phyloP scores from a whole-genome alignment of 2,113 vertebrate species.

The Epinephelus fuscoguttatus region DNA sequence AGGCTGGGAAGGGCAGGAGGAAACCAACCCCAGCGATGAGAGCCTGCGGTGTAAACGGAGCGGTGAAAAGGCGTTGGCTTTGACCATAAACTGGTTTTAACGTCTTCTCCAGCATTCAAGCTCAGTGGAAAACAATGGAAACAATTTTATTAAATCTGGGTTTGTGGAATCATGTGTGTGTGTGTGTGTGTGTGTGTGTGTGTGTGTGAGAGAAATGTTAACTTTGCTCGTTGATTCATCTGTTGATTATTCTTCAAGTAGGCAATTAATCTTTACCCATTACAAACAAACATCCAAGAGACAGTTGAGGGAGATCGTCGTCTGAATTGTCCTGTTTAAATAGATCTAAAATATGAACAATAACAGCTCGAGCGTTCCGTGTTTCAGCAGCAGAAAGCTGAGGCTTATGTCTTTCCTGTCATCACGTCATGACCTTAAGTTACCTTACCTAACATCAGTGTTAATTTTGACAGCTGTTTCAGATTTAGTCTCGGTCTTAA shows the following conservation, averaged over 20 bases:
- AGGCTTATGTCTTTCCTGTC: too few species aligned
- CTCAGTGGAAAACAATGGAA: conserved; percentile 8
- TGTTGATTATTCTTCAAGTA: background rate
- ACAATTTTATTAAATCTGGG: background rate
- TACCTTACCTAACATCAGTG: too few species aligned
- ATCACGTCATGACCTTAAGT: too few species aligned
- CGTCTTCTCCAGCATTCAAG: conserved; percentile 2
- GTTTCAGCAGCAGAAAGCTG: too few species aligned
- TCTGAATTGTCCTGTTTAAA: too few species aligned
- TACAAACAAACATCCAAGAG: too few species aligned
- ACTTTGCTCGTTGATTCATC: background rate
- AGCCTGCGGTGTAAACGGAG: conserved; percentile 19
- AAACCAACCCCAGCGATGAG: background rate
- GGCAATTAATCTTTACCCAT: background rate
- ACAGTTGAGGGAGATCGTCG: too few species aligned
- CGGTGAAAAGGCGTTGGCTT: conserved; percentile 25
- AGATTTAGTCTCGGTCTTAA: too few species aligned
- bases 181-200: background rate
- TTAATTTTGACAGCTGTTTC: too few species aligned
- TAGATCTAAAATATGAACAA: too few species aligned
- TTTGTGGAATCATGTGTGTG: background rate
- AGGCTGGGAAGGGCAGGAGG: background rate
- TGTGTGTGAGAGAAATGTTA: background rate
- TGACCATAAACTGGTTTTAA: conserved; percentile 8
- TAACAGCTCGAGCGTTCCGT: too few species aligned